A percentile compares a stretch with the other conserved stretches of the same genome.
These are phyloP conservation scores for Neomonachus schauinslandi DNA, from an alignment of 2,113 vertebrate species.

Conservation along the genomic window DNA sequence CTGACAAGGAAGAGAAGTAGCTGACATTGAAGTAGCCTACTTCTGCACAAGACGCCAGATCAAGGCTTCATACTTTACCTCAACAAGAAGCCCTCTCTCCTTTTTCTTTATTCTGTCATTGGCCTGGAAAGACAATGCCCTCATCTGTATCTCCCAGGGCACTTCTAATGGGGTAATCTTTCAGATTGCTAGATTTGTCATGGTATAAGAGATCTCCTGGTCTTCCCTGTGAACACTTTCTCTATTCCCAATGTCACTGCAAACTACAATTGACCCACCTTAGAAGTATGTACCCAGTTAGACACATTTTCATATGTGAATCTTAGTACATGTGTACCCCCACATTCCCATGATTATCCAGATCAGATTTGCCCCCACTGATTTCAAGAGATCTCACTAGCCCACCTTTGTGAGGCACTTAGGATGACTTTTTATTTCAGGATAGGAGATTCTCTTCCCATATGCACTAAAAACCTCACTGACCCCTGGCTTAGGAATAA, in stretches of 20 bases:
- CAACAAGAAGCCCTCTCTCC: neutral
- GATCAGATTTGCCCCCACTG: neutral
- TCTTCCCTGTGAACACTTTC: neutral
- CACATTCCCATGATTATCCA: neutral
- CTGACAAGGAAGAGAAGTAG: neutral
- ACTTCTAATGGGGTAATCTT: neutral
- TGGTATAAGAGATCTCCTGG: neutral
- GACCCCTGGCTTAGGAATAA: neutral
- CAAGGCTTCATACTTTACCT: neutral
- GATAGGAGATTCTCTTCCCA: neutral
- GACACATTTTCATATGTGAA: neutral
- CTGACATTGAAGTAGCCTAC: neutral
- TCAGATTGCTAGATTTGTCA: neutral
- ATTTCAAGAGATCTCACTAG: neutral
- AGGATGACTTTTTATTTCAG: neutral
- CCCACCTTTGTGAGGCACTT: neutral
- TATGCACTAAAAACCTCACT: neutral
- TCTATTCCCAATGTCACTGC: neutral
- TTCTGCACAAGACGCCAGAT: neutral
- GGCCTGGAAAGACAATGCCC: neutral
- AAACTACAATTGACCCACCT: neutral
- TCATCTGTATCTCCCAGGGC: neutral
- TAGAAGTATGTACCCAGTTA: neutral
- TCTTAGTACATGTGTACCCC: neutral
- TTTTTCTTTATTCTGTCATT: neutral